Base-by-base conservation (phyloP, 2,797 vertebrate genomes). In the Okamejei kenojei region DNA sequence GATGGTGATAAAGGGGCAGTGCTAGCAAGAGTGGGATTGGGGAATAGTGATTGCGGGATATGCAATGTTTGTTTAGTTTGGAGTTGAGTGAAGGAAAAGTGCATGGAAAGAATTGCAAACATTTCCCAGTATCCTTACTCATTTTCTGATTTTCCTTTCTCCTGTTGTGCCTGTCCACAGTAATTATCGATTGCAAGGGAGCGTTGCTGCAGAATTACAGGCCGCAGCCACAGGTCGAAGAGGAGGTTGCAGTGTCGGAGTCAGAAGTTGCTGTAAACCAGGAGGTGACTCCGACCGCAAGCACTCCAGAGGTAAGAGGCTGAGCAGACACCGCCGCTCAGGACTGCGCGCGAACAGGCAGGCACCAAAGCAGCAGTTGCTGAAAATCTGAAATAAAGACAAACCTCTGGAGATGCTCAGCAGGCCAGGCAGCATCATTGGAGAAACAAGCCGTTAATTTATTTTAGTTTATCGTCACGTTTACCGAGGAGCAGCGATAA, bases 291-390 rank as follows among this genome's bases (percentile, higher is more conserved):
- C 90, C 65, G 29, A 58, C 90, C 15, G 68, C 71, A 76, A 45
- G 90, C 21, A 92, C 71, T 5, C 90, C 90, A 0, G 90, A 92
- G 90, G 90, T 92, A 76, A 92, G 71, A 91, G 74, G 21, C 35
- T 29, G 23, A 1, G 9, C 38, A n/a, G 23, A 92, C 58, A 15
- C 79, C 11, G 0, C 3, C 26, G 26, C 21, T 11, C 21, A 78
- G n/a, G n/a, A 8, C 76, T 32, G 19, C 29, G n/a, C 1, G 26
- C 21, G 29, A 3, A 78, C 77, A 29, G 11, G 32, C 26, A 78
- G 65, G 65, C 10, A 29, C 0, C 45, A 54, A 54, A 54, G 45
- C 45, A 54, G 45, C 45, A 54, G 45, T 6, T 54, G 45, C 45
- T 54, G 45, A 54, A 6, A 54, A 54, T 6, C 45, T 54, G 45